Conservation (phyloP, 2,888 invertebrate species). For the Alviniconcha strummeri region DNA sequence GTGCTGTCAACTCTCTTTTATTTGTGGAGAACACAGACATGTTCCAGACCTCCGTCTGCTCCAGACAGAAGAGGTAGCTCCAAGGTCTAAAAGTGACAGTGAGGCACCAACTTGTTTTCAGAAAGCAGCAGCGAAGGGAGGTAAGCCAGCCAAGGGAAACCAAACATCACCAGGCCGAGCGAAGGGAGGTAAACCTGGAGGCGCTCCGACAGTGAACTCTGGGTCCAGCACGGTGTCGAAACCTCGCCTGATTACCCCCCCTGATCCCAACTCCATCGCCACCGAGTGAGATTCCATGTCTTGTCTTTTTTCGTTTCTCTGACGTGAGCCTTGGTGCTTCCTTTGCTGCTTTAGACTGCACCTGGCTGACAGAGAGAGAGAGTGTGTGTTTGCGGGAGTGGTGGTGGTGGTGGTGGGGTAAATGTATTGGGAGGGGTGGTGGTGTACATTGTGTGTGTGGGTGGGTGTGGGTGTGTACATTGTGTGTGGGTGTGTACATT, state of each 20-base stretch:
- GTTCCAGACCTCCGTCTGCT: too few species aligned
- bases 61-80: too few species aligned
- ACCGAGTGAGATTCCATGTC: slow-evolving; percentile 53
- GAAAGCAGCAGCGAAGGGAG: slow-evolving; percentile 27
- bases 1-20: too few species aligned
- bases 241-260: slow-evolving; percentile 58
- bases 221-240: slow-evolving; percentile 48
- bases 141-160: slow-evolving; percentile 27
- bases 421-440: too few species aligned
- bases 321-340: not conserved
- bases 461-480: too few species aligned
- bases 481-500: too few species aligned
- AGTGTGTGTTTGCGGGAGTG: not conserved
- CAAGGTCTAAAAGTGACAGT: too few species aligned
- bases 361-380: too few species aligned
- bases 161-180: slow-evolving; percentile 39
- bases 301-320: not conserved
- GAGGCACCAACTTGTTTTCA: not conserved
- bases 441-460: too few species aligned
- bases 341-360: too few species aligned
- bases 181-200: slow-evolving; percentile 28
- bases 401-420: not conserved
- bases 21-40: too few species aligned
- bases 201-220: slow-evolving; percentile 25
- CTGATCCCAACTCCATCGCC: slow-evolving; percentile 56